Percentiles rank a stretch among this genome's conserved stretches.
Evolutionary conservation across 2,888 invertebrate species (phyloP).

Genomic region (Romanomermis culicivorax): DNA sequence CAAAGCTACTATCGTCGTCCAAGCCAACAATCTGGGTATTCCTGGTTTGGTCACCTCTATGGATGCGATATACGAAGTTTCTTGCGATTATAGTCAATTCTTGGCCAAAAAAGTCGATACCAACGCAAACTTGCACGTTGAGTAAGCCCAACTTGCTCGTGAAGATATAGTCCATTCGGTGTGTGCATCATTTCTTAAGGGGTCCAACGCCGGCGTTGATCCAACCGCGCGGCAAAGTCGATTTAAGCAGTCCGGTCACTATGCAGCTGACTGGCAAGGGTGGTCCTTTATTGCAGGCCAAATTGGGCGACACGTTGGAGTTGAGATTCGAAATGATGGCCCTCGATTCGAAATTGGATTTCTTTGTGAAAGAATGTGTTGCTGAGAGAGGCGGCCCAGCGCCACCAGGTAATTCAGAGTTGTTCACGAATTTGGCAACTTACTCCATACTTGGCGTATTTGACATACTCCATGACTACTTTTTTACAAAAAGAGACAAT

Average conservation of each 20-base stretch:
- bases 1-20: conserved; percentile 25
- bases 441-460: no score
- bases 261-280: conserved; percentile 24
- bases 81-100: conserved; percentile 23
- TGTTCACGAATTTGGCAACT: no score
- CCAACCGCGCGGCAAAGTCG: conserved; percentile 27
- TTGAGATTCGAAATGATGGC: conserved; percentile 29
- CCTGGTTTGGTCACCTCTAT: conserved; percentile 27
- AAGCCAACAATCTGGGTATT: conserved; percentile 28
- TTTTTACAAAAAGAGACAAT: no score
- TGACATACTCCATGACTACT: no score
- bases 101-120: conserved; percentile 23
- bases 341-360: conserved; percentile 27
- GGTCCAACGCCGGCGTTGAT: conserved; percentile 26
- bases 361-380: conserved; percentile 25
- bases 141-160: conserved; percentile 11
- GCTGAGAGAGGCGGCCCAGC: conserved; percentile 22
- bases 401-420: background rate
- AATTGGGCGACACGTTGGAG: conserved; percentile 27
- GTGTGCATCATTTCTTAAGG: conserved; percentile 7
- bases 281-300: conserved; percentile 16
- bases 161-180: background rate
- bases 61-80: conserved; percentile 25
- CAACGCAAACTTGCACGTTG: conserved; percentile 24
- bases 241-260: conserved; percentile 26